Percentiles rank a stretch among this genome's conserved stretches.
These are phyloP conservation scores for Papilio gigon DNA, from an alignment of 2,888 invertebrate genomes.

Conservation along the genomic window DNA sequence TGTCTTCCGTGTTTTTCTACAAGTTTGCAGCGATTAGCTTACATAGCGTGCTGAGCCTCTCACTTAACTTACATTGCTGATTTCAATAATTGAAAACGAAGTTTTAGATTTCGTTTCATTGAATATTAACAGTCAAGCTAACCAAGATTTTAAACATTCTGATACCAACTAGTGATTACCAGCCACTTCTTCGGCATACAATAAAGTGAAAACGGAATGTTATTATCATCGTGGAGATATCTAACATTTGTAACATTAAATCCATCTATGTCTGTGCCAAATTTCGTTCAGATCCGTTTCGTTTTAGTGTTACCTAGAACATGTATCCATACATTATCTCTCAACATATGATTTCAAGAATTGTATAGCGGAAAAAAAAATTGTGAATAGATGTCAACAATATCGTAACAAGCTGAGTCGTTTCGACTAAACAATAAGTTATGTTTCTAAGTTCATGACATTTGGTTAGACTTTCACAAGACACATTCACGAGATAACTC, in stretches of 20 bases:
- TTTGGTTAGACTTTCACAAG: constrained; percentile 14
- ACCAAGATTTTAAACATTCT: not conserved
- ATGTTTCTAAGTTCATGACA: constrained; percentile 7
- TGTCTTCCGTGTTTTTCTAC: constrained; percentile 39
- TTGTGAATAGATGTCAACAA: not conserved
- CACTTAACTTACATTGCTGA: not conserved
- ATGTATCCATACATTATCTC: not conserved
- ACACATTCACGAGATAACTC: not conserved
- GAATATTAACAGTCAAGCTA: not conserved
- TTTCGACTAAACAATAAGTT: not conserved
- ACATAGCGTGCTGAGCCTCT: constrained; percentile 1
- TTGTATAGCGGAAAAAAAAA: not conserved
- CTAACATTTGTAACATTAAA: too few relatives aligned
- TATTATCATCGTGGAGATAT: too few relatives aligned
- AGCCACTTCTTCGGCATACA: too few relatives aligned
- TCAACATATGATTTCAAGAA: not conserved
- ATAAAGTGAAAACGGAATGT: too few relatives aligned
- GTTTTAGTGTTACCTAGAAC: not conserved
- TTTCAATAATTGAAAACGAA: not conserved
- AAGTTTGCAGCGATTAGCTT: not conserved
- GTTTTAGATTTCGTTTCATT: not conserved
- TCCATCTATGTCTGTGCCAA: too few relatives aligned
- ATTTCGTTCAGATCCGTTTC: not conserved
- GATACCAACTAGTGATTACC: too few relatives aligned
- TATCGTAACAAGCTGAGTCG: too few relatives aligned